Conservation (phyloP, 1,140 invertebrate genomes). For the Samia ricini region DNA sequence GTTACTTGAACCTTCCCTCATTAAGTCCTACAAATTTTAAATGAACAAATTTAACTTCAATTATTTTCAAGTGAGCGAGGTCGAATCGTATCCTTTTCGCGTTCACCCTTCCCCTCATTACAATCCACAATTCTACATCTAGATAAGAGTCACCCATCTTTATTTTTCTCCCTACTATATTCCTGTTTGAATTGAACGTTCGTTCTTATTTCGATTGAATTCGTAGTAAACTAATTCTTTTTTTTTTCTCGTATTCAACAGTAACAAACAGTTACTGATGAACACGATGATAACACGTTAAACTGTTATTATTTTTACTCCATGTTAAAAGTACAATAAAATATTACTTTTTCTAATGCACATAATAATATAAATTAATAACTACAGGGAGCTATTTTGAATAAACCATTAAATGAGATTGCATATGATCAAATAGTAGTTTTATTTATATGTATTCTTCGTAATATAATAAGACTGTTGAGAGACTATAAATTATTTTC, state of each 20-base stretch:
- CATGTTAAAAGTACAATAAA: constrained; percentile 28
- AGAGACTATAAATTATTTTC: no score
- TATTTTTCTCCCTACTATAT: constrained; percentile 60
- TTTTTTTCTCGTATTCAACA: constrained; percentile 45
- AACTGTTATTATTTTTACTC: constrained; percentile 61
- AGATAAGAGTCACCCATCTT: constrained; percentile 68
- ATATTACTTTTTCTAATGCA: neutral
- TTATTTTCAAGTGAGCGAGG: constrained; percentile 70
- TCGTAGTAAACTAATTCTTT: constrained; percentile 62
- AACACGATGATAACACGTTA: constrained; percentile 54
- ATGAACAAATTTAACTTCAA: constrained; percentile 75
- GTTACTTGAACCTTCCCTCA: constrained; percentile 22
- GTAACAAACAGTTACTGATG: constrained; percentile 57
- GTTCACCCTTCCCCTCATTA: constrained; percentile 67
- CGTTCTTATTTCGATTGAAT: constrained; percentile 70
- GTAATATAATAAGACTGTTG: no score
- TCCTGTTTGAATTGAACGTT: constrained; percentile 53
- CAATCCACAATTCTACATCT: constrained; percentile 71
- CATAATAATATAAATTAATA: neutral
- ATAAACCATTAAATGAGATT: no score
- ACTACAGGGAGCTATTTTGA: no score
- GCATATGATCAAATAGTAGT: no score
- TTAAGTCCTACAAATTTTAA: constrained; percentile 50
- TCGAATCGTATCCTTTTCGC: constrained; percentile 65
- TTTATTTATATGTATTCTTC: no score